Base-by-base conservation (phyloP, 2,888 invertebrate species). In the Abrostola tripartita region DNA sequence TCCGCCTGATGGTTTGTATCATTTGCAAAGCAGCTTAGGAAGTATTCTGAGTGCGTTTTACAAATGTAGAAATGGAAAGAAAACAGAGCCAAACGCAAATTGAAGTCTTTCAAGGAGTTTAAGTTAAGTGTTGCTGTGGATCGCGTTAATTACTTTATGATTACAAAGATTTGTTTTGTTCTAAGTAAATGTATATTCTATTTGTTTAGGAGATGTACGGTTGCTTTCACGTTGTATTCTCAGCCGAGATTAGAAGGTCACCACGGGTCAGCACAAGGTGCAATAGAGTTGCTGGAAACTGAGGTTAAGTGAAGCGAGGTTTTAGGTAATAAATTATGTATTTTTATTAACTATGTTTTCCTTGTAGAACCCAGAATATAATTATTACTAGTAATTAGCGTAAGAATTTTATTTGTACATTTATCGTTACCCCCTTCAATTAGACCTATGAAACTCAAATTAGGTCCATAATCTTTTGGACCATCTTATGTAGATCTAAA, bases 1-100 rank as follows among this genome's bases (percentile, higher is more conserved):
- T 89, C 90, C 82, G 90, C 79, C 88, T 87, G 90, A 93, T 94
- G 94, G 92, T 93, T 93, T 90, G 86, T 90, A 93, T 94, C 94
- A 93, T 92, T 92, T 90, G 92, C 89, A 88, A 93, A 93, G 91
- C 91, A 90, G 92, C 91, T 90, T 87, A 89, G 84, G 86, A 91
- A 93, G 88, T 90, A 90, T 90, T 92, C 85, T 83, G 85, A 89
- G 88, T 85, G 76, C 70, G 70, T 70, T 65, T 64, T 73, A 64
- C 70, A 67, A 49, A 73, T 73, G 73, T 71, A 66, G 71, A 78
- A 63, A 67, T 71, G 51, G 70, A 68, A 67, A 57, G 66, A 72
- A 79, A 72, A 78, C 78, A 72, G 71, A 37, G 41, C 51, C 52
- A 37, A 69, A 63, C 59, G 52, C 73, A 79, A 73, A 76, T 76